Evolutionary conservation across 2,797 vertebrate species (phyloP).

Genomic region (Typhlichthys eigenmanni): DNA sequence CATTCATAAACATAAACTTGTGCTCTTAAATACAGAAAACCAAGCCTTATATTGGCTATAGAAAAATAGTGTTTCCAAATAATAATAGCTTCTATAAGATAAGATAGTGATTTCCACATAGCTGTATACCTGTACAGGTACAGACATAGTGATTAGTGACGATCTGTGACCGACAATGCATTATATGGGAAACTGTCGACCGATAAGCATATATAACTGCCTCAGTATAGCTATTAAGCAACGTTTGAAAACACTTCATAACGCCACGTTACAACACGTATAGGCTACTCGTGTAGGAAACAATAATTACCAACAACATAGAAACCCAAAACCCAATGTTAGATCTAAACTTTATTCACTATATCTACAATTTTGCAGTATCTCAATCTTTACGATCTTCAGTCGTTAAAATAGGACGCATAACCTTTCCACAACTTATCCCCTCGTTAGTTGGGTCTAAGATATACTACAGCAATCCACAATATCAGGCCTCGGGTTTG

Average conservation of each 20-base stretch:
- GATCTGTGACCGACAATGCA: too few relatives aligned
- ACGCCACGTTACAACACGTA: too few relatives aligned
- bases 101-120: not conserved
- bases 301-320: not conserved
- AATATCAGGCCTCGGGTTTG: constrained; percentile 1
- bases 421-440: constrained; percentile 30
- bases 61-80: too few relatives aligned
- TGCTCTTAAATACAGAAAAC: not conserved
- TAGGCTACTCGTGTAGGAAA: too few relatives aligned
- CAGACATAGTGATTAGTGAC: too few relatives aligned
- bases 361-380: constrained; percentile 2
- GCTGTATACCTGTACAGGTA: too few relatives aligned
- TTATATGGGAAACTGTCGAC: too few relatives aligned
- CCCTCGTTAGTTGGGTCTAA: constrained; percentile 18
- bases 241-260: too few relatives aligned
- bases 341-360: not conserved
- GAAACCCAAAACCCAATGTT: not conserved
- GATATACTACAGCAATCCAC: not conserved
- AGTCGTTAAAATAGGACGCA: constrained; percentile 21
- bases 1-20: constrained; percentile 26
- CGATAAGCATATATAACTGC: too few relatives aligned
- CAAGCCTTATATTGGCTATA: not conserved
- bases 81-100: too few relatives aligned
- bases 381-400: constrained; percentile 20
- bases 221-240: too few relatives aligned